phyloP scores from a whole-genome alignment of 1,140 invertebrate species.

The Chelonus insularis region DNA sequence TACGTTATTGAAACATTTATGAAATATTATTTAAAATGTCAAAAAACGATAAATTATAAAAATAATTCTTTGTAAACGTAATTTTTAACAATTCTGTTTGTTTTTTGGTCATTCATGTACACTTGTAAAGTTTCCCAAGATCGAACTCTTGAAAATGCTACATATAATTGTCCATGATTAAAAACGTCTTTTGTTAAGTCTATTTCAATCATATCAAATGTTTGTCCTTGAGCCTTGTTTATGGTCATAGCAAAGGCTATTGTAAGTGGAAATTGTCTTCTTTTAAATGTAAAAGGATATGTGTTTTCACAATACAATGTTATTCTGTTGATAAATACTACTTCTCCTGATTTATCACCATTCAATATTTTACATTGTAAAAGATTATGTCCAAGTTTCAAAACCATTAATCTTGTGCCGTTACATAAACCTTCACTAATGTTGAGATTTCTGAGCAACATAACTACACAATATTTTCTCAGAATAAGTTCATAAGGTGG shows the following conservation, averaged over 20 bases:
- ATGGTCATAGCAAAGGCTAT: conserved; percentile 60
- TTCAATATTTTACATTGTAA: conserved; percentile 18
- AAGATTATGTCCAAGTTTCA: conserved; percentile 27
- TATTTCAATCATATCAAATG: conserved; percentile 38
- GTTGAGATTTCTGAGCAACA: conserved; percentile 17
- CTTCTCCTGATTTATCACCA: conserved; percentile 25
- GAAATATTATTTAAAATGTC: too few relatives aligned
- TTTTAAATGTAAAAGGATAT: conserved; percentile 25
- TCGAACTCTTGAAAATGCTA: conserved; percentile 35
- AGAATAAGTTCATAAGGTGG: conserved; percentile 21
- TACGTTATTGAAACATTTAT: too few relatives aligned
- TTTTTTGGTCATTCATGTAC: not conserved
- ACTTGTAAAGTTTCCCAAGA: conserved; percentile 12
- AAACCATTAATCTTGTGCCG: conserved; percentile 30
- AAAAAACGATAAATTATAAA: too few relatives aligned
- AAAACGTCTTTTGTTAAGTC: conserved; percentile 47
- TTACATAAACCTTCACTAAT: conserved; percentile 26
- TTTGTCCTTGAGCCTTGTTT: too few relatives aligned
- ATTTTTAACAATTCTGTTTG: conserved; percentile 7
- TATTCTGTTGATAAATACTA: conserved; percentile 29
- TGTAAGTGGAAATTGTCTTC: conserved; percentile 36
- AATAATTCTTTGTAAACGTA: conserved; percentile 15
- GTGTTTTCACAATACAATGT: too few relatives aligned
- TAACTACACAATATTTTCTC: conserved; percentile 6
- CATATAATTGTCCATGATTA: conserved; percentile 46